Evolutionary conservation across 2,888 invertebrate genomes (phyloP), one percentile per base, ranked within the genome.

Genomic region (Acrocera orbiculus): DNA sequence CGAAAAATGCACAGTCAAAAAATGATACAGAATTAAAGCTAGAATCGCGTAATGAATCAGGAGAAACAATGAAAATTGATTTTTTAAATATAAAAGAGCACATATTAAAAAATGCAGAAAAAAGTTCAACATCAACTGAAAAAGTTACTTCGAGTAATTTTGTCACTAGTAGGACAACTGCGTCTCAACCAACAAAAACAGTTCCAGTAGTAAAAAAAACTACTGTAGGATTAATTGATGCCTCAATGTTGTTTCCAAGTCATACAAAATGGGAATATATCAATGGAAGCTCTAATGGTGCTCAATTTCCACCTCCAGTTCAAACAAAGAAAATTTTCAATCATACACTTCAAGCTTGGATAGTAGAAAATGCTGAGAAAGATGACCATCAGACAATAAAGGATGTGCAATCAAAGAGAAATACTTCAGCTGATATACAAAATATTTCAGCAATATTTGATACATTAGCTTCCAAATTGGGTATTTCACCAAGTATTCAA

Each of bases 361-460:
- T 72, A 22, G 69, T 65, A 3, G 70, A 66, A 51, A 69, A 71
- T 48, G 43, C 54, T 15, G 55, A 53, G 22, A 55, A 49, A 29
- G 34, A 42, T 0, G 54, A 55, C 24, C 53, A 51, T 24, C 32
- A 51, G 2, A 54, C 55, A 3, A 30, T 57, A 4, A 47, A 53
- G 16, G 54, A 55, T 10, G 48, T 54, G 24, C 52, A 56, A 32
- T 51, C 50, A 0, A 47, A 52, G 11, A 52, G 54, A 13, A 59
- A 58, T 35, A 54, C 56, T 49, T 61, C 65, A 37, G 59, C 62
- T 38, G 52, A 63, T 44, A 57, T 71, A 41, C 65, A 65, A 46
- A 74, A 76, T 49, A 64, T 75, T 36, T 73, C 76, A 1, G 62
- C 71, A 22, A 68, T 75, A 28, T 73, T 75, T 39, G 72, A 71